Conservation (phyloP, 2,888 invertebrate species). For the Peribatodes rhomboidaria region DNA sequence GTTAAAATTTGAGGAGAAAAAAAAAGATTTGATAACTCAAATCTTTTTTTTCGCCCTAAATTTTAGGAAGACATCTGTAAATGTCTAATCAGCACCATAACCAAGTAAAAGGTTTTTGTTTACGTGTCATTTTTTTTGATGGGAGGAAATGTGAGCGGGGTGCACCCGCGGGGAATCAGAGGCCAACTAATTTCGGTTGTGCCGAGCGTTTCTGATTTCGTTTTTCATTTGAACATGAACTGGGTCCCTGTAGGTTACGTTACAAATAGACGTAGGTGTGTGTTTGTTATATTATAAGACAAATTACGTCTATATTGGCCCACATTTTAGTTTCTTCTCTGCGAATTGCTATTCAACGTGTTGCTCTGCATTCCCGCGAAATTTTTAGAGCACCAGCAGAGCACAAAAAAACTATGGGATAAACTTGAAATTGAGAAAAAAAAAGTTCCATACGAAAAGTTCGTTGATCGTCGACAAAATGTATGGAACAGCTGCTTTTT, state of each 20-base stretch:
- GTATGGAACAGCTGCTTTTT: too few relatives aligned
- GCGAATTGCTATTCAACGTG: too few relatives aligned
- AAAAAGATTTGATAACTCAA: too few relatives aligned
- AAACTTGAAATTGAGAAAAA: too few relatives aligned
- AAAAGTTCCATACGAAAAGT: too few relatives aligned
- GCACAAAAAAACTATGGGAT: too few relatives aligned
- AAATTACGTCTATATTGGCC: neutral
- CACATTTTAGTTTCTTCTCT: too few relatives aligned
- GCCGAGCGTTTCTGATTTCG: conserved; percentile 22
- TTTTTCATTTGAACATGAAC: conserved; percentile 27
- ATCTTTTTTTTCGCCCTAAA: too few relatives aligned
- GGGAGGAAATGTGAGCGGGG: conserved; percentile 40
- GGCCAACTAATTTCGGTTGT: conserved; percentile 34
- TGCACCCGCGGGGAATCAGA: conserved; percentile 36
- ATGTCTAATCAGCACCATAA: neutral
- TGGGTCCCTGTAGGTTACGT: neutral
- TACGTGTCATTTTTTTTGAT: conserved; percentile 41
- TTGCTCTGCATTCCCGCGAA: too few relatives aligned
- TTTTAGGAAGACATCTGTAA: conserved; percentile 1
- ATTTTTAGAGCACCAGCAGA: too few relatives aligned
- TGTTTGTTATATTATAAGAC: neutral
- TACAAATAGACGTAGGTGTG: neutral
- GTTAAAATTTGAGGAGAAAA: too few relatives aligned
- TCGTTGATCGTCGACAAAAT: too few relatives aligned
- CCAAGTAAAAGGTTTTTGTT: conserved; percentile 40